phyloP scores from a whole-genome alignment of 2,113 vertebrate species.

The Dicaeum eximium region DNA sequence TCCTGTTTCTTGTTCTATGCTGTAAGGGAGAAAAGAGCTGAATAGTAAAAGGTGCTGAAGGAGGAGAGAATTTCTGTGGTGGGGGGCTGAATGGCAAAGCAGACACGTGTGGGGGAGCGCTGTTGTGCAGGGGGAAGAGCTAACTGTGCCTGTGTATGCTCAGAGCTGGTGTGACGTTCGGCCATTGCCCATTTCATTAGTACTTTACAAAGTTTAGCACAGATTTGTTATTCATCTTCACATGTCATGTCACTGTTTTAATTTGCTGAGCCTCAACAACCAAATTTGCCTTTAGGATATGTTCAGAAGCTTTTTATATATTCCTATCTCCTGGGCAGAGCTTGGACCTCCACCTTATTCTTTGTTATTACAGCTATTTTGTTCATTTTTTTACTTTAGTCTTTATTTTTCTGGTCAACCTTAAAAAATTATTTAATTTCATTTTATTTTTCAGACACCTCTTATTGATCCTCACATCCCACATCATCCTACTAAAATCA shows the following conservation, averaged over 20 bases:
- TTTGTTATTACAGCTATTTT: constrained; percentile 34
- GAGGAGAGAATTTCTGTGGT: neutral
- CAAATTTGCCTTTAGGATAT: constrained; percentile 53
- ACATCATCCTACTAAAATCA: constrained; percentile 82
- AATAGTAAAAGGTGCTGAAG: neutral
- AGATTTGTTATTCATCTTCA: neutral
- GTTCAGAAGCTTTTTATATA: neutral
- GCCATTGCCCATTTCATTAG: neutral
- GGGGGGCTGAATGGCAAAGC: neutral
- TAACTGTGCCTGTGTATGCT: neutral
- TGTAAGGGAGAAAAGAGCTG: neutral
- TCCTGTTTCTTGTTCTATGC: neutral
- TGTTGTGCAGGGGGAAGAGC: neutral
- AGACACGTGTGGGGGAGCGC: fast-evolving
- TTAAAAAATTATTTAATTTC: constrained; percentile 70
- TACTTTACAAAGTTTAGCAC: neutral
- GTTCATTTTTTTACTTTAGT: constrained; percentile 44
- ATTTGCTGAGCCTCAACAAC: constrained; percentile 28
- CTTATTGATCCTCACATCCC: constrained; percentile 86
- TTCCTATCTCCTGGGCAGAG: neutral
- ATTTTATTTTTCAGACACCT: constrained; percentile 92
- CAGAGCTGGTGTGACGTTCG: neutral
- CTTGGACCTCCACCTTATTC: neutral
- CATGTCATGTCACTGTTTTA: constrained; percentile 13
- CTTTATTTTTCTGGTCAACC: constrained; percentile 49